Conservation (phyloP, 2,113 vertebrate species). For the Cygnus buccinator region DNA sequence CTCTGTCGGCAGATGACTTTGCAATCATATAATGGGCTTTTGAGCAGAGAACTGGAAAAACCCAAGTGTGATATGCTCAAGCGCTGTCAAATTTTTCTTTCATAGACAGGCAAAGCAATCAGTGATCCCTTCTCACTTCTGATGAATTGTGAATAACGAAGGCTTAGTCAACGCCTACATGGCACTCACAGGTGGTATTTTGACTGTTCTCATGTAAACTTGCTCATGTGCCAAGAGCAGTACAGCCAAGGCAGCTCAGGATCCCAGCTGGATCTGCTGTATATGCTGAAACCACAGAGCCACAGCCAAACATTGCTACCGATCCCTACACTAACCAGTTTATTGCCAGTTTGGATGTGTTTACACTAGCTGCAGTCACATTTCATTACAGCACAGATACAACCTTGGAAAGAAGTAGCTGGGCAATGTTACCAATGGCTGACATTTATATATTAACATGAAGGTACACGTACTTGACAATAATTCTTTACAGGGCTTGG, state of each 20-base stretch:
- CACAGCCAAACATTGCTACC: background rate
- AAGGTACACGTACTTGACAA: background rate
- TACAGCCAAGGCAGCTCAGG: background rate
- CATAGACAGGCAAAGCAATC: background rate
- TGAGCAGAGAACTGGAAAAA: constrained; percentile 7
- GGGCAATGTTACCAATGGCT: background rate
- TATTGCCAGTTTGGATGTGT: background rate
- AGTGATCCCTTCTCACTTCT: background rate
- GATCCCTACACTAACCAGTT: background rate
- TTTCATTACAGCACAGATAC: background rate
- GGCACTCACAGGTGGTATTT: constrained; percentile 23
- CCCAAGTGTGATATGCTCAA: background rate
- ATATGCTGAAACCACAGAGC: background rate
- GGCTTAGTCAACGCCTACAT: background rate
- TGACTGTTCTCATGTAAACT: background rate
- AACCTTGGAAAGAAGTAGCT: background rate
- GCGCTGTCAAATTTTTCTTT: background rate
- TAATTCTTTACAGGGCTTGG: background rate
- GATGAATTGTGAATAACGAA: background rate
- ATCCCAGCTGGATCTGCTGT: background rate
- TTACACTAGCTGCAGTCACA: background rate
- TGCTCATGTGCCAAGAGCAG: background rate
- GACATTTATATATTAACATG: background rate
- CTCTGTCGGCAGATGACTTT: background rate
- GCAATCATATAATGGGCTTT: background rate